Conservation (phyloP, 2,113 vertebrate genomes). For the Paralichthys olivaceus region DNA sequence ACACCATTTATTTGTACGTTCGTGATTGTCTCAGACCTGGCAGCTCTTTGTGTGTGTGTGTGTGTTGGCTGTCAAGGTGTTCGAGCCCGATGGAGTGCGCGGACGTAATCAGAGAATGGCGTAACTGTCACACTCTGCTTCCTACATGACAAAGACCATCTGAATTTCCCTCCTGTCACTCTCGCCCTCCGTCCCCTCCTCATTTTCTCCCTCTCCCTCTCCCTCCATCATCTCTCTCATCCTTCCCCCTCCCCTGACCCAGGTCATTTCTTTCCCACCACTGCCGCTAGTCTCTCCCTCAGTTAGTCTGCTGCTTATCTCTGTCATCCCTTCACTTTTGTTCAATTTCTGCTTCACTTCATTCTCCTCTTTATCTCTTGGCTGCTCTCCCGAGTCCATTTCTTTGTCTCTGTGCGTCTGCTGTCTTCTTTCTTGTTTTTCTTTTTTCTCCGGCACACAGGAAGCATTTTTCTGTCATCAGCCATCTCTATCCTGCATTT, state of each 20-base stretch:
- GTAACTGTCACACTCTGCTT: constrained; percentile 68
- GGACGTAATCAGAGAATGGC: constrained; percentile 39
- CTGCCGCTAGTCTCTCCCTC: constrained; percentile 30
- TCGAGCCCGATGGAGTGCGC: constrained; percentile 51
- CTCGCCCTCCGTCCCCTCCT: neutral
- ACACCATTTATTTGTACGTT: constrained; percentile 5
- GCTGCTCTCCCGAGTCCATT: constrained; percentile 57
- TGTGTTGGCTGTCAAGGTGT: constrained; percentile 60
- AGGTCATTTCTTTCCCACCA: constrained; percentile 64
- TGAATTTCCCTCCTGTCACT: constrained; percentile 19
- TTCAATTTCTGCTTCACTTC: constrained; percentile 58
- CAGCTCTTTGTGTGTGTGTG: constrained; percentile 32
- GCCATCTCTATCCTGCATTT: constrained; percentile 40
- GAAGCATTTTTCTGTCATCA: constrained; percentile 54
- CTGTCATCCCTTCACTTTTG: constrained; percentile 62
- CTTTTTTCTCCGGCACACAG: constrained; percentile 26
- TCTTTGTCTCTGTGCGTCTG: constrained; percentile 56
- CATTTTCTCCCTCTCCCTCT: constrained; percentile 7
- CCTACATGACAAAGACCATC: constrained; percentile 63
- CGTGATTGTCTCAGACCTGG: constrained; percentile 25
- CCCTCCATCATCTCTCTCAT: neutral
- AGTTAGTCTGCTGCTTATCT: constrained; percentile 51
- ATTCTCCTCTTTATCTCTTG: constrained; percentile 57
- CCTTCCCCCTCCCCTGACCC: constrained; percentile 21
- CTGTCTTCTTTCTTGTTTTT: constrained; percentile 7